These are phyloP conservation scores for Eulimnadia texana DNA, from an alignment of 1,140 invertebrate genomes.

Conservation along the genomic window DNA sequence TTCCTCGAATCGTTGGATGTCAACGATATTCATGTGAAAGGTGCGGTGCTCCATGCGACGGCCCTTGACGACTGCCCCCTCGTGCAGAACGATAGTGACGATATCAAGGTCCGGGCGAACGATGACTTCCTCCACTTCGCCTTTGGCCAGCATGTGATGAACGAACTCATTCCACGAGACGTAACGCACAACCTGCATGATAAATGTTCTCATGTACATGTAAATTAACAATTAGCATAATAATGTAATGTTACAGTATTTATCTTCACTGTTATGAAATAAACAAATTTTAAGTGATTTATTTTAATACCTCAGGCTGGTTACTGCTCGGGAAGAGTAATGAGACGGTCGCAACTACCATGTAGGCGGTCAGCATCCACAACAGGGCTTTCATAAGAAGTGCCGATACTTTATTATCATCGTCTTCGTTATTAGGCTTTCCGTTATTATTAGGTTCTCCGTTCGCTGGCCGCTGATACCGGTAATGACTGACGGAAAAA, in stretches of 20 bases:
- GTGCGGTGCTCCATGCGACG: slow-evolving; percentile 46
- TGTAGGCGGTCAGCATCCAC: slow-evolving; percentile 58
- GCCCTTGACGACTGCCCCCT: slow-evolving; percentile 77
- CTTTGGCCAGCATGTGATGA: slow-evolving; percentile 78
- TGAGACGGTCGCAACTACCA: slow-evolving; percentile 51
- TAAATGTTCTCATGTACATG: no score
- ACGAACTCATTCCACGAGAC: slow-evolving; percentile 93
- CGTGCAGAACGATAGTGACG: slow-evolving; percentile 65
- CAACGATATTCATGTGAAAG: slow-evolving; percentile 69
- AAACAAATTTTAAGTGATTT: slow-evolving; percentile 14
- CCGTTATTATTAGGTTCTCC: neutral
- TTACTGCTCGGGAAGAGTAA: slow-evolving; percentile 51
- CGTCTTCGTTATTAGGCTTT: slow-evolving; percentile 26
- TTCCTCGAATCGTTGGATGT: slow-evolving; percentile 69
- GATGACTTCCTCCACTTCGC: slow-evolving; percentile 78
- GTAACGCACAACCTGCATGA: slow-evolving; percentile 33
- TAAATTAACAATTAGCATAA: no score
- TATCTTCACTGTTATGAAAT: no score
- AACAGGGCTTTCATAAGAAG: slow-evolving; percentile 52
- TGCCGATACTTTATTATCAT: slow-evolving; percentile 48
- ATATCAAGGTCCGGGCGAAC: slow-evolving; percentile 66
- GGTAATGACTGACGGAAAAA: neutral
- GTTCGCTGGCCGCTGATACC: neutral
- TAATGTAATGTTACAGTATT: neutral
- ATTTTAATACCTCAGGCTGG: slow-evolving; percentile 45